phyloP scores from a whole-genome alignment of 2,888 invertebrate genomes.

The Oligia fasciuncula region DNA sequence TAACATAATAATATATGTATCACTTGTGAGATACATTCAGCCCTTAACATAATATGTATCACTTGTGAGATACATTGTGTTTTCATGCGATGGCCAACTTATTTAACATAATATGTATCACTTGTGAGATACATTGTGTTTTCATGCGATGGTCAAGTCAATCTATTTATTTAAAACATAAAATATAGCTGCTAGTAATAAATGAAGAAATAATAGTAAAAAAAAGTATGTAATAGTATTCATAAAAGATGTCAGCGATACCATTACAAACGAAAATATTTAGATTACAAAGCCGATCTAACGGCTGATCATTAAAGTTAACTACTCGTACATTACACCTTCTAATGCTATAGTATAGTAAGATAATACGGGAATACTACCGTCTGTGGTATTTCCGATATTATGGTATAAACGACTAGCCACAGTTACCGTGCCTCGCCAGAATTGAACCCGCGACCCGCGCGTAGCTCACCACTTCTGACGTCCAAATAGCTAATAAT shows the following conservation, averaged over 20 bases:
- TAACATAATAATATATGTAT: too few species aligned
- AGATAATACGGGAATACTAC: slow-evolving; percentile 4
- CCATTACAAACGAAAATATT: slow-evolving; percentile 24
- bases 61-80: too few species aligned
- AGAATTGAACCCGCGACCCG: slow-evolving; percentile 41
- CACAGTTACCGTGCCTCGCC: slow-evolving; percentile 24
- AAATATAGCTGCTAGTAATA: too few species aligned
- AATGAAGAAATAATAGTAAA: too few species aligned
- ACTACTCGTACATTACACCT: not conserved
- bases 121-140: too few species aligned
- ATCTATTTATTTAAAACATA: too few species aligned
- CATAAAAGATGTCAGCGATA: slow-evolving; percentile 26
- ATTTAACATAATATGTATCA: too few species aligned
- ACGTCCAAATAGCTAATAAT: slow-evolving; percentile 12
- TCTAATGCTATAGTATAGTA: not conserved
- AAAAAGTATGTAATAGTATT: too few species aligned
- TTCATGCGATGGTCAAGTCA: too few species aligned
- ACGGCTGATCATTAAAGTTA: slow-evolving; percentile 19
- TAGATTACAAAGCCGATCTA: slow-evolving; percentile 6
- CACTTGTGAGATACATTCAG: too few species aligned
- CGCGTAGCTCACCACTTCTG: slow-evolving; percentile 18
- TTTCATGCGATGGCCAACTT: too few species aligned
- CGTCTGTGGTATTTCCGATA: not conserved
- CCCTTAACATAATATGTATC: too few species aligned
- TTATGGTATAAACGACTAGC: not conserved